phyloP scores from a whole-genome alignment of 2,113 vertebrate species.

The Panthera leo region DNA sequence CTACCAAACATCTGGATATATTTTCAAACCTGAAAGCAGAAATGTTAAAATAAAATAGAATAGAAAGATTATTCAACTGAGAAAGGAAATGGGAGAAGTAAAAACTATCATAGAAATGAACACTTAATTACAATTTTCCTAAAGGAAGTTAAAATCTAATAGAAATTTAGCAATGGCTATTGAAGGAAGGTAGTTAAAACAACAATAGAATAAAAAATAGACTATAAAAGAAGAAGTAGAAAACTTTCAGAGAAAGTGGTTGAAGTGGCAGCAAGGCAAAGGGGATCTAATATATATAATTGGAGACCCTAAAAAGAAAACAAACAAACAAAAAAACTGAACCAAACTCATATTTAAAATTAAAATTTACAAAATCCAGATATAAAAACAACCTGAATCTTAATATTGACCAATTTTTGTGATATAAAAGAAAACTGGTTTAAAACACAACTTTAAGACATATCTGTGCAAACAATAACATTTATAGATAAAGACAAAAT shows the following conservation, averaged over 20 bases:
- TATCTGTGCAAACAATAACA: neutral
- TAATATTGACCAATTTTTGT: neutral
- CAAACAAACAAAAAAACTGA: neutral
- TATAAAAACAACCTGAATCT: neutral
- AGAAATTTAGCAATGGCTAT: neutral
- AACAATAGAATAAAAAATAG: neutral
- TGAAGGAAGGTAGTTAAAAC: neutral
- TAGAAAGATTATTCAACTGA: neutral
- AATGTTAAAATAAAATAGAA: neutral
- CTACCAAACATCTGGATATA: neutral
- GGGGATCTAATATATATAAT: neutral
- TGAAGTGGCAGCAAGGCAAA: neutral
- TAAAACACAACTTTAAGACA: neutral
- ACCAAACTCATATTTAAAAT: neutral
- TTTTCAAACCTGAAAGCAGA: neutral
- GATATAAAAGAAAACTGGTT: neutral
- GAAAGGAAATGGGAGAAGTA: neutral
- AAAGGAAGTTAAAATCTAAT: neutral
- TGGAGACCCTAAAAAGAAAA: neutral
- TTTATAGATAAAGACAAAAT: neutral
- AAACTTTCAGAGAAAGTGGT: neutral
- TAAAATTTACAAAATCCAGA: neutral
- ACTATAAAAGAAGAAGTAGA: neutral
- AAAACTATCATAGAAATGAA: neutral
- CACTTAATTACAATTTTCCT: neutral